Evolutionary conservation across 1,140 invertebrate genomes (phyloP).

Genomic region (Epicauta chinensis): DNA sequence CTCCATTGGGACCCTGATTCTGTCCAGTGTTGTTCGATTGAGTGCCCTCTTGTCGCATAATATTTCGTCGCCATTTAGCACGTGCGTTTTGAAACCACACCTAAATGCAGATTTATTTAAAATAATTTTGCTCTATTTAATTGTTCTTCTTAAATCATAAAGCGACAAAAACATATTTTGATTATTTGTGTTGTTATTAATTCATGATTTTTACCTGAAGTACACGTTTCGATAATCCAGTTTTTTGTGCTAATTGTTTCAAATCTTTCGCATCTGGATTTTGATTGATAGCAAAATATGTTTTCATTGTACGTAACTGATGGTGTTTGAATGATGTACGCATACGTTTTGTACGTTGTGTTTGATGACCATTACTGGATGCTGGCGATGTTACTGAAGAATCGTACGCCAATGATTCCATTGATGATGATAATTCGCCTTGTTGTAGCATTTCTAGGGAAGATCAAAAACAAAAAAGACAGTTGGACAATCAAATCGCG

Average conservation of each 20-base stretch:
- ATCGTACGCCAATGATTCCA: slow-evolving; percentile 70
- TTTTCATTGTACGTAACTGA: slow-evolving; percentile 95
- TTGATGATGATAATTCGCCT: slow-evolving; percentile 65
- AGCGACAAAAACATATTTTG: neutral
- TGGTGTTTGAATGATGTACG: slow-evolving; percentile 96
- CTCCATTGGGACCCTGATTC: slow-evolving; percentile 44
- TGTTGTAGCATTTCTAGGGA: slow-evolving; percentile 64
- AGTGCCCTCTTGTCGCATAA: slow-evolving; percentile 65
- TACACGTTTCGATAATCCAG: slow-evolving; percentile 92
- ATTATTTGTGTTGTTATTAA: neutral
- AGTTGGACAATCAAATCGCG: no score
- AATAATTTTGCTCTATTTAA: no score
- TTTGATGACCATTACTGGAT: slow-evolving; percentile 49
- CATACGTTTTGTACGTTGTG: slow-evolving; percentile 79
- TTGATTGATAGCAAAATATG: slow-evolving; percentile 94
- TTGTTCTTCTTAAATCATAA: no score
- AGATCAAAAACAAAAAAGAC: neutral
- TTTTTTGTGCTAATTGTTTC: slow-evolving; percentile 92
- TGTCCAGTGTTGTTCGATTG: slow-evolving; percentile 41
- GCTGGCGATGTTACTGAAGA: slow-evolving; percentile 66
- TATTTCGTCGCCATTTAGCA: slow-evolving; percentile 88
- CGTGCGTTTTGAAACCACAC: slow-evolving; percentile 98
- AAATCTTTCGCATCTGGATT: slow-evolving; percentile 96
- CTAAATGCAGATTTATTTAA: slow-evolving; percentile 54
- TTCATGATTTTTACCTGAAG: slow-evolving; percentile 74